Base-by-base conservation (phyloP, 2,888 invertebrate species). In the Caenorhabditis sinica region DNA sequence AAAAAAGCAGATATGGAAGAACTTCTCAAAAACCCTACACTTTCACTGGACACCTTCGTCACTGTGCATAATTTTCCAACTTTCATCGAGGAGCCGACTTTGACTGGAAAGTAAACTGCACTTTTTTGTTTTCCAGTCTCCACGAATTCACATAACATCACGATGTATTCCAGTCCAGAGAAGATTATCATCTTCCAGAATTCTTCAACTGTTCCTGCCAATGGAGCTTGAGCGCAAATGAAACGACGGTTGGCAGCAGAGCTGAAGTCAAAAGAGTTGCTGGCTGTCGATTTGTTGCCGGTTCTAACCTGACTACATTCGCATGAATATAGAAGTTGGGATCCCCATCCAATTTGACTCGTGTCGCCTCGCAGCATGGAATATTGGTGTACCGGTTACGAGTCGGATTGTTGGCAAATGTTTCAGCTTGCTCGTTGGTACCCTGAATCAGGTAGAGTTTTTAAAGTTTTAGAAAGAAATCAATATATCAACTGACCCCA, bases 211-310 rank as follows among this genome's bases (percentile, higher is more conserved):
- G 90, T 89, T 17, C 74, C 68, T 4, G 56, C 63, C 25, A 89
- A 60, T 3, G 89, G 90, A n/a, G 89, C 87, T 63, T 90, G 89
- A 8, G 90, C 77, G 58, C 89, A 90, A 56, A 90, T 86, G 82
- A 73, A 85, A 0, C 77, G 69, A 11, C 66, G 72, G 8, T 66
- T 63, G n/a, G 43, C 25, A 0, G 53, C 61, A 9, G 80, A 60
- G 23, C 80, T 60, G 66, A 53, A 53, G 1, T 8, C 0, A 8
- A 17, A 15, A 49, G n/a, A 49, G 0, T 13, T 0, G n/a, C 17
- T 9, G 49, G 17, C 49, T 49, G 17, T n/a, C n/a, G n/a, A n/a
- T n/a, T n/a, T n/a, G n/a, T n/a, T n/a, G 6, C 20, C 23, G 17
- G 2, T 1, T 20, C 49, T 45, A 5, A 73, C 83, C 51, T 69